Evolutionary conservation across 2,113 vertebrate species (phyloP).

Genomic region (Scatophagus argus): DNA sequence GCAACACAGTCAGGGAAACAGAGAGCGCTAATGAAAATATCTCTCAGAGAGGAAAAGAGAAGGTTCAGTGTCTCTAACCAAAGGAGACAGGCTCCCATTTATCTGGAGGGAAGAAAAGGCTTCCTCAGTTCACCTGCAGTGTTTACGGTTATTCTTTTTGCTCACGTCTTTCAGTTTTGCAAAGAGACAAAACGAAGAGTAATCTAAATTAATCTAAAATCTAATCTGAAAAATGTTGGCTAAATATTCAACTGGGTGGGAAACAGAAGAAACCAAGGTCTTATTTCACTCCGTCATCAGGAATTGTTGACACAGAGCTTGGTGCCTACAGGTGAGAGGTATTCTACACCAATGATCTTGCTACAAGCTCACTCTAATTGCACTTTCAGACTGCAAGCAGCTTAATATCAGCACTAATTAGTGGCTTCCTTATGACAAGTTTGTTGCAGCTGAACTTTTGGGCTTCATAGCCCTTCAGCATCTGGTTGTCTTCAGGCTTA

Average conservation of each 20-base stretch:
- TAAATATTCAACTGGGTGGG: not conserved
- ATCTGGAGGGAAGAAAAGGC: constrained; percentile 23
- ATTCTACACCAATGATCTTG: constrained; percentile 25
- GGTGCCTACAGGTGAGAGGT: constrained; percentile 14
- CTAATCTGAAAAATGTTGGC: constrained; percentile 52
- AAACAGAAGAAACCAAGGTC: not conserved
- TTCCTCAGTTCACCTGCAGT: constrained; percentile 26
- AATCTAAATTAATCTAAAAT: no score
- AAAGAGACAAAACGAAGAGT: constrained; percentile 17
- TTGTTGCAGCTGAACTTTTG: constrained; percentile 23
- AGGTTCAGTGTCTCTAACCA: constrained; percentile 18
- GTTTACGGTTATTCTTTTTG: constrained; percentile 29
- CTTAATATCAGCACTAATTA: constrained; percentile 36
- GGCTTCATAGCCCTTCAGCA: constrained; percentile 3
- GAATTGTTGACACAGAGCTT: constrained; percentile 22
- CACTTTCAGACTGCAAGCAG: constrained; percentile 13
- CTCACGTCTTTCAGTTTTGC: constrained; percentile 23
- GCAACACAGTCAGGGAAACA: constrained; percentile 30
- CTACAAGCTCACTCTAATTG: constrained; percentile 31
- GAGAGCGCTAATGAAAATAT: constrained; percentile 45
- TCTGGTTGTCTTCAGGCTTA: not conserved
- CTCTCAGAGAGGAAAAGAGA: constrained; percentile 30
- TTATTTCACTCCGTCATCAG: constrained; percentile 14
- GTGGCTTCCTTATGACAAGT: constrained; percentile 25
- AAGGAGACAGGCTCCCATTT: constrained; percentile 49